Base-by-base conservation (phyloP, 1,140 invertebrate species). In the Whitmania pigra region DNA sequence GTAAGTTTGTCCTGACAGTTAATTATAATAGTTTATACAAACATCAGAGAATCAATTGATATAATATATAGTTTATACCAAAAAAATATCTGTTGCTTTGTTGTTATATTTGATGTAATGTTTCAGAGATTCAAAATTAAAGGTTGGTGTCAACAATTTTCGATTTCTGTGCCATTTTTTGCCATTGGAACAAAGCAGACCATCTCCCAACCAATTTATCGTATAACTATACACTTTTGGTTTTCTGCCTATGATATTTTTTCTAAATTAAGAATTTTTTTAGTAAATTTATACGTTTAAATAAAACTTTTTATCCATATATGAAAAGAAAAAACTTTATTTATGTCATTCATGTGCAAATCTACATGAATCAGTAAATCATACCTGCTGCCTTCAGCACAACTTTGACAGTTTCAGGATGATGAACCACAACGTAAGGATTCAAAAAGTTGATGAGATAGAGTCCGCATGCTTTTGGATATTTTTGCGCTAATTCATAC, bases 101-200 rank as follows among this genome's bases (percentile, higher is more conserved):
- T 88, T 87, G 78, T 93, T 90, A 2, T 91, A 85, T 31, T 87
- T 86, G 11, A 90, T 78, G 76, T 92, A 92, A 73, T 89, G 86
- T 73, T 93, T 89, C 57, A 93, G 82, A 60, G 93, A 90, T 71
- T 87, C 86, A 76, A 91, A 91, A 80, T 92, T 90, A 79, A 93
- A 93, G 0, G 90, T 87, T 20, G 91, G 91, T 1, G 90, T 93
- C 9, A 93, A 88, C 76, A 93, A 86, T 83, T 92, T 91, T 72
- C 91, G 83, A 15, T 89, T 82, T 0, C 80, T 75, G 66, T 86
- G 86, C 90, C 91, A 93, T 79, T 89, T 89, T n/a, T 81, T 78
- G 57, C 88, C 89, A 73, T 84, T 85, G 67, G 84, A 87, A 4
- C 85, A 91, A 0, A 94, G 84, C 4, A 94, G 82, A 69, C 92